Evolutionary conservation across 1,140 invertebrate species (phyloP).

Genomic region (Gonatopus flavifemur): DNA sequence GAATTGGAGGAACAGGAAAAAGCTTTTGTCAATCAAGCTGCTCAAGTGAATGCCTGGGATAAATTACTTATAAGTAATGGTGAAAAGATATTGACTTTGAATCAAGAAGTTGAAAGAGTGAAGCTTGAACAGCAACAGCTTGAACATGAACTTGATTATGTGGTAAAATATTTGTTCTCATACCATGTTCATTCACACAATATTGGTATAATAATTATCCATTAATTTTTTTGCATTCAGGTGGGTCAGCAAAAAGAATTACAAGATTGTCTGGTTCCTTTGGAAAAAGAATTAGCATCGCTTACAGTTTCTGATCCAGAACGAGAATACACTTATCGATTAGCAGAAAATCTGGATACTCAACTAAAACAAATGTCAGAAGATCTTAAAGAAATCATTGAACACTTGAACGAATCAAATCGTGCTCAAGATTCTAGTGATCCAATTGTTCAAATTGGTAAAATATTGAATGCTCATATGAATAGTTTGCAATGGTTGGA

Average conservation of each 20-base stretch:
- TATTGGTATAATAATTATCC: too few relatives aligned
- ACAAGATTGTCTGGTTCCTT: conserved; percentile 80
- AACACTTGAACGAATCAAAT: conserved; percentile 89
- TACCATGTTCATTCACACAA: background rate
- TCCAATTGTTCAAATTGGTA: conserved; percentile 88
- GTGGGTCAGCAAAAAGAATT: conserved; percentile 87
- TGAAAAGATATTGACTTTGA: conserved; percentile 87
- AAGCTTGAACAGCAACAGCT: conserved; percentile 87
- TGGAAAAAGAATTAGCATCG: conserved; percentile 78
- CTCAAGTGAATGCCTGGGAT: conserved; percentile 94
- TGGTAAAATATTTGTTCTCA: conserved; percentile 61
- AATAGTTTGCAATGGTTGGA: conserved; percentile 94
- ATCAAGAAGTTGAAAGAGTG: conserved; percentile 81
- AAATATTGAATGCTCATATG: conserved; percentile 95
- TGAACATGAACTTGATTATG: conserved; percentile 93
- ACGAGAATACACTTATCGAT: conserved; percentile 80
- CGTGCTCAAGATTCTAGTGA: conserved; percentile 81
- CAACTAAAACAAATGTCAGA: conserved; percentile 93
- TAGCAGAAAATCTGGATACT: conserved; percentile 88
- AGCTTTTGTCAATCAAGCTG: conserved; percentile 90
- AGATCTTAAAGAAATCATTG: conserved; percentile 93
- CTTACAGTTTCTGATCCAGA: conserved; percentile 80
- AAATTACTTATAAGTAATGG: conserved; percentile 86
- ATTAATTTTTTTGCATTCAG: conserved; percentile 23
- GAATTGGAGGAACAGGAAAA: conserved; percentile 94